A percentile compares a stretch with the other conserved stretches of the same genome.
These are phyloP conservation scores for Neosilurus hyrtlii DNA, from an alignment of 2,797 vertebrate species.

Conservation along the genomic window DNA sequence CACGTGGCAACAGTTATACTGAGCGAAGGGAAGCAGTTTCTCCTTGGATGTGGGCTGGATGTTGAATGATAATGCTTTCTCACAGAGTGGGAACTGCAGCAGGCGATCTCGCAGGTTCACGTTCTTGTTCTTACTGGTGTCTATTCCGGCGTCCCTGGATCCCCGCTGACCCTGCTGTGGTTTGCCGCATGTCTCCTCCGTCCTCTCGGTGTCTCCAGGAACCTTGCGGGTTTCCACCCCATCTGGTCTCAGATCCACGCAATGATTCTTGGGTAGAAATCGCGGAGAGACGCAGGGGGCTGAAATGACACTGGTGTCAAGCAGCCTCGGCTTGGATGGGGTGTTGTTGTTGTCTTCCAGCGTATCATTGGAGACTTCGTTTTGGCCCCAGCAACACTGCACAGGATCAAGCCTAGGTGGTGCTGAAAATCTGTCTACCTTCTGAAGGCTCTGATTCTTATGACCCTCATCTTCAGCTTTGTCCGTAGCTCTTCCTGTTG, in stretches of 20 bases:
- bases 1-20: conserved; percentile 90
- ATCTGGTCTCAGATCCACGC: conserved; percentile 54
- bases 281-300: conserved; percentile 41
- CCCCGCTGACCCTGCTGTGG: conserved; percentile 48
- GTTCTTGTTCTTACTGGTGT: conserved; percentile 71
- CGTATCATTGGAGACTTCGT: conserved; percentile 50
- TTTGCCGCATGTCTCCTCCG: conserved; percentile 45
- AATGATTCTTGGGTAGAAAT: conserved; percentile 39
- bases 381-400: conserved; percentile 64
- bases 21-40: conserved; percentile 82
- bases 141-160: conserved; percentile 49
- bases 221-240: conserved; percentile 54
- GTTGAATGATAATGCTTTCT: conserved; percentile 86
- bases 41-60: conserved; percentile 80
- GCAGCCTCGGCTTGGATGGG: conserved; percentile 4
- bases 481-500: background rate
- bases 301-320: background rate
- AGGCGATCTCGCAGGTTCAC: conserved; percentile 81
- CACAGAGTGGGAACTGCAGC: conserved; percentile 84
- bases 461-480: conserved; percentile 39
- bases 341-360: conserved; percentile 66
- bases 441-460: conserved; percentile 31
- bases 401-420: conserved; percentile 51
- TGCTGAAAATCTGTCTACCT: conserved; percentile 27
- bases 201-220: conserved; percentile 28